Percentiles rank a stretch among this genome's conserved stretches.
Evolutionary conservation across 2,888 invertebrate species (phyloP).

Genomic region (Thelaira solivaga): DNA sequence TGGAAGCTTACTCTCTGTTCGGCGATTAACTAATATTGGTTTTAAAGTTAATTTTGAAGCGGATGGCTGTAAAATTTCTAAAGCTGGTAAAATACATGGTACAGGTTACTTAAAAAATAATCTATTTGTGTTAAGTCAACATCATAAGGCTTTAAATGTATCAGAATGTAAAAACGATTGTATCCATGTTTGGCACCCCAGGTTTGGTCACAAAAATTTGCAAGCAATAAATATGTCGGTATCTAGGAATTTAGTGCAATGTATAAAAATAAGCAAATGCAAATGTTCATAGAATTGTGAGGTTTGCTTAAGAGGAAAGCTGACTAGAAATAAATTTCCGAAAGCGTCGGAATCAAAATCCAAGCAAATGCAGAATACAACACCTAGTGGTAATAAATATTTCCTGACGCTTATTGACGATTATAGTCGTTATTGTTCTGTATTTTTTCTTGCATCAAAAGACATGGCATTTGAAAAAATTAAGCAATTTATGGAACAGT

Average conservation of each 20-base stretch:
- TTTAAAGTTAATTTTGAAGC: background rate
- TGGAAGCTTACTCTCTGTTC: background rate
- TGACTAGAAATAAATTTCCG: background rate
- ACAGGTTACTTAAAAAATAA: background rate
- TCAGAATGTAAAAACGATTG: background rate
- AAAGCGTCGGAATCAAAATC: background rate
- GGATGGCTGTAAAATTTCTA: background rate
- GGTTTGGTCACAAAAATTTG: background rate
- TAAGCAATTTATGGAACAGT: constrained; percentile 5
- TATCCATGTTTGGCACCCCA: background rate
- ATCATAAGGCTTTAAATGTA: background rate
- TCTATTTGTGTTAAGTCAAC: background rate
- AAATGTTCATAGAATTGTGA: constrained; percentile 4
- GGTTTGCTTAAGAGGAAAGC: constrained; percentile 17
- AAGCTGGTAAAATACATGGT: background rate
- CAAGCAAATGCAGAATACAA: constrained; percentile 2
- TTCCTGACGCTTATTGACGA: constrained; percentile 15
- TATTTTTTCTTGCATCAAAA: constrained; percentile 30
- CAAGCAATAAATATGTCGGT: no score
- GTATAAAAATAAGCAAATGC: constrained; percentile 2
- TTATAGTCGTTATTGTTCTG: constrained; percentile 33
- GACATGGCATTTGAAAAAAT: constrained; percentile 15
- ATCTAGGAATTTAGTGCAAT: no score
- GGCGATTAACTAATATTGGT: background rate
- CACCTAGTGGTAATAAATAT: background rate